These are phyloP conservation scores for Pogonomyrmex californicus DNA, from an alignment of 1,140 invertebrate species.

Conservation along the genomic window DNA sequence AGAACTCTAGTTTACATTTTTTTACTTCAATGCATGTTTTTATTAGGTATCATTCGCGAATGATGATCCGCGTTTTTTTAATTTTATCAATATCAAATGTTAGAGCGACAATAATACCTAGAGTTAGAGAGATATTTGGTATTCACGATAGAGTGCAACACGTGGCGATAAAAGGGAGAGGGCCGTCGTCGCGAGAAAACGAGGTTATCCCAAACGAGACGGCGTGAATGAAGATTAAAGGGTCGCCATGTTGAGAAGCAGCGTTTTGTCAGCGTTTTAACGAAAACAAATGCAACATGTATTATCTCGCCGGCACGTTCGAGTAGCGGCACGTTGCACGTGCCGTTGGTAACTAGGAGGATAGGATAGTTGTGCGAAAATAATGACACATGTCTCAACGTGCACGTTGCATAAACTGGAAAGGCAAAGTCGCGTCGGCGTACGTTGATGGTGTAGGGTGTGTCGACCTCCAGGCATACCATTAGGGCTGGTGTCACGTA, in stretches of 20 bases:
- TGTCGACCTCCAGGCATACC: conserved; percentile 67
- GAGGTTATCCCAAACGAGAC: conserved; percentile 43
- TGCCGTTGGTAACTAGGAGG: conserved; percentile 79
- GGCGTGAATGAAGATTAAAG: conserved; percentile 58
- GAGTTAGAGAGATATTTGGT: background rate
- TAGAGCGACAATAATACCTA: background rate
- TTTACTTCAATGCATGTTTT: background rate
- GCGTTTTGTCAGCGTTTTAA: conserved; percentile 80
- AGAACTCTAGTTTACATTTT: background rate
- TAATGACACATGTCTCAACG: conserved; percentile 80
- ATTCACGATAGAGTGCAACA: conserved; percentile 50
- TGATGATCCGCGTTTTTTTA: background rate
- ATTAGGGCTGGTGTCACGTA: conserved; percentile 78
- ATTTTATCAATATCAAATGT: conserved; percentile 9
- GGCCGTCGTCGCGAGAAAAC: conserved; percentile 18
- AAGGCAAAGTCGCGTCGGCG: conserved; percentile 65
- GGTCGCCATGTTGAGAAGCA: conserved; percentile 31
- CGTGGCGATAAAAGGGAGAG: conserved; percentile 33
- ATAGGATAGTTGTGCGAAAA: conserved; percentile 84
- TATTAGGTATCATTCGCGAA: background rate
- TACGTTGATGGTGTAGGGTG: conserved; percentile 61
- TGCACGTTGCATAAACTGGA: conserved; percentile 60
- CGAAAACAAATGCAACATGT: conserved; percentile 83
- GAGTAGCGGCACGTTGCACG: conserved; percentile 76
- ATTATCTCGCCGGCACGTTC: conserved; percentile 76